phyloP scores from a whole-genome alignment of 35 echinoderm and acorn worm species.

The Heliocidaris tuberculata region DNA sequence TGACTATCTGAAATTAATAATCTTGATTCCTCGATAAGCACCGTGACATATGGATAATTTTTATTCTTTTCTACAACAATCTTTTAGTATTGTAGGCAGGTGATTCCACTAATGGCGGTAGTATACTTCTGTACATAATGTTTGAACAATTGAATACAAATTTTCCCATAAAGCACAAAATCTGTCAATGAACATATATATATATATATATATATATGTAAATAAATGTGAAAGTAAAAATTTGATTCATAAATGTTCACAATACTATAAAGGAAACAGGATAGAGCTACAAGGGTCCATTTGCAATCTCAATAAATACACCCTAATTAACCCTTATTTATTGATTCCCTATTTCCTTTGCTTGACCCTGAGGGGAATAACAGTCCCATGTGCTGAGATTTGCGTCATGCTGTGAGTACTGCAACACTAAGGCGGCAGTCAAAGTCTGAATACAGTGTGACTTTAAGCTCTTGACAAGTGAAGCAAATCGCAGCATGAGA shows the following conservation, averaged over 20 bases:
- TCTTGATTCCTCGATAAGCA: background rate
- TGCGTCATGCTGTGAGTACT: background rate
- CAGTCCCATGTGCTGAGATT: background rate
- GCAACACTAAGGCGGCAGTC: background rate
- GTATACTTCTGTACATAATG: too few species aligned
- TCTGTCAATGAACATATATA: background rate
- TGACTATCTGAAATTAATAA: background rate
- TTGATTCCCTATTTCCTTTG: background rate
- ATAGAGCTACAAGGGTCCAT: background rate
- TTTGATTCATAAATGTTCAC: too few species aligned
- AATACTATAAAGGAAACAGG: too few species aligned
- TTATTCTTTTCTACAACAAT: background rate
- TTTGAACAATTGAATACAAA: too few species aligned
- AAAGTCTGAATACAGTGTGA: background rate
- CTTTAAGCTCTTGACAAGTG: slow-evolving; percentile 8
- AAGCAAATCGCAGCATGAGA: background rate
- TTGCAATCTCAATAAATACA: background rate
- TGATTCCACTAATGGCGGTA: too few species aligned
- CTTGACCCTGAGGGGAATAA: slow-evolving; percentile 5
- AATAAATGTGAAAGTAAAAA: background rate
- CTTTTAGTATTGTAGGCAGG: background rate
- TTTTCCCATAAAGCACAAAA: too few species aligned
- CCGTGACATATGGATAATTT: background rate
- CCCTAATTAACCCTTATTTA: background rate
- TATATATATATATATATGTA: background rate